phyloP scores from a whole-genome alignment of 35 echinoderm and acorn worm species.

The Strongylocentrotus purpuratus region DNA sequence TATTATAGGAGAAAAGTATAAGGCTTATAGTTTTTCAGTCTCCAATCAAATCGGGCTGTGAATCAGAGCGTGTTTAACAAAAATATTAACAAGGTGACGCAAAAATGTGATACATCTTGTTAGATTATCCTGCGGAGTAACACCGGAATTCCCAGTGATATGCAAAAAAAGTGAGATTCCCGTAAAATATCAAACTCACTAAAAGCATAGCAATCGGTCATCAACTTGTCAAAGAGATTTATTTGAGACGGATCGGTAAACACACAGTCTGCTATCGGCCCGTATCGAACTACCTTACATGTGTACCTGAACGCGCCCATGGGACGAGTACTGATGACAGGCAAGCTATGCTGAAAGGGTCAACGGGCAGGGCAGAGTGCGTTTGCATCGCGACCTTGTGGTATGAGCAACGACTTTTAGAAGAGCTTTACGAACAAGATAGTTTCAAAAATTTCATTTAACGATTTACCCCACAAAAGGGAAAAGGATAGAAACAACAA shows the following conservation, averaged over 20 bases:
- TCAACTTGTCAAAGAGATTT: conserved; percentile 7
- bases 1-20: no score
- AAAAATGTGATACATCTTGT: neutral
- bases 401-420: neutral
- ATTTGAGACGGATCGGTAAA: neutral
- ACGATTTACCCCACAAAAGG: no score
- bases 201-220: neutral
- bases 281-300: conserved; percentile 37
- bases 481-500: no score
- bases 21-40: neutral
- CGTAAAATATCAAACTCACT: neutral
- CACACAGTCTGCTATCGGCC: conserved; percentile 35
- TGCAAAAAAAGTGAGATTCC: neutral
- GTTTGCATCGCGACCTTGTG: neutral
- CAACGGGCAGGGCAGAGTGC: neutral
- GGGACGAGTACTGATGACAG: neutral
- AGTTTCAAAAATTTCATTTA: neutral
- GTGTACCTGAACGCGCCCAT: conserved; percentile 17
- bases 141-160: neutral
- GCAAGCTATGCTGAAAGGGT: conserved; percentile 22
- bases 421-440: neutral
- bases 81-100: neutral
- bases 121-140: neutral
- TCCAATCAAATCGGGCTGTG: neutral
- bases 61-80: neutral